Percentiles rank a stretch among this genome's conserved stretches.
These are phyloP conservation scores for Aplidium turbinatum DNA, from an alignment of 23 tunicate genomes.

Conservation along the genomic window DNA sequence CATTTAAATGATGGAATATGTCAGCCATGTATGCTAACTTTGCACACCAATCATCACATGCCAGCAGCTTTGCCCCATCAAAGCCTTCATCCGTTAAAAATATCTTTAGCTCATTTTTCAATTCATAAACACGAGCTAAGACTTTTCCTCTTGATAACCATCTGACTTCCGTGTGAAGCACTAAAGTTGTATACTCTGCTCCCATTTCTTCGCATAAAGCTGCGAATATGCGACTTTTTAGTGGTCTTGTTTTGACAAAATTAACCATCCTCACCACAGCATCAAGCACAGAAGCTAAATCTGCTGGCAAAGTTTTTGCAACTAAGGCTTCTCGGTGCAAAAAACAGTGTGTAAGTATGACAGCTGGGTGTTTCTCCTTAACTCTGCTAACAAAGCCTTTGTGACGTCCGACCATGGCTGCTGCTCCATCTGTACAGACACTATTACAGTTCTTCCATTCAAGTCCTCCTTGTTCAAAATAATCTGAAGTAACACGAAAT, in stretches of 20 bases:
- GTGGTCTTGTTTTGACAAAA: constrained; percentile 41
- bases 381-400: constrained; percentile 35
- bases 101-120: constrained; percentile 16
- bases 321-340: constrained; percentile 45
- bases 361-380: constrained; percentile 9
- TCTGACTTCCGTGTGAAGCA: constrained; percentile 22
- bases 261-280: constrained; percentile 26
- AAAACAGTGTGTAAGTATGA: constrained; percentile 19
- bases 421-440: constrained; percentile 32
- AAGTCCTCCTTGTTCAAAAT: constrained; percentile 17
- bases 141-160: constrained; percentile 38
- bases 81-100: constrained; percentile 19
- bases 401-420: constrained; percentile 25
- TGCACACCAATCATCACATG: constrained; percentile 47
- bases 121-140: constrained; percentile 29
- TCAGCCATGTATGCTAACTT: constrained; percentile 54
- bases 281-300: constrained; percentile 18
- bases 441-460: constrained; percentile 33
- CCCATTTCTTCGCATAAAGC: constrained; percentile 44
- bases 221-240: constrained; percentile 36
- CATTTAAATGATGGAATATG: constrained; percentile 34
- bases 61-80: constrained; percentile 21
- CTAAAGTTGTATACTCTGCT: constrained; percentile 25
- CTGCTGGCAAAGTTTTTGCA: constrained; percentile 43
- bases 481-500: constrained; percentile 32